Evolutionary conservation across 2,113 vertebrate genomes (phyloP), one percentile per base, ranked within the genome.

Genomic region (Hiodon alosoides): DNA sequence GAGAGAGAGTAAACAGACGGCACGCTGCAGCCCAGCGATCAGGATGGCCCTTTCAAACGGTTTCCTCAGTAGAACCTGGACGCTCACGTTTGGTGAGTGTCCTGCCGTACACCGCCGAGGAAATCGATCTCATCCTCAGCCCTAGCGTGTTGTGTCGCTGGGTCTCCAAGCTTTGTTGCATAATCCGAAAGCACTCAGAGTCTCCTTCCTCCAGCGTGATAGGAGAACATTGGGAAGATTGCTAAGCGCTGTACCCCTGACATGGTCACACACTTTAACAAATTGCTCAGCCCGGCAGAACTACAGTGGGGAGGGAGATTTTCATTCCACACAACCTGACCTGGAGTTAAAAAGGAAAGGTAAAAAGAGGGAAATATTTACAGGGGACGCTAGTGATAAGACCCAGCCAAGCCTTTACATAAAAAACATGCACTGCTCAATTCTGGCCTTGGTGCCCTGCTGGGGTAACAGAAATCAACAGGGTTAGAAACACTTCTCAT

Each of bases 121-220:
- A 90, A 90, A 91, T 90, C 88, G 88, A 90, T 90, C 88, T 88
- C 88, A 86, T 89, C 88, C 87, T 88, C 83, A 86, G 80, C 71
- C 85, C 84, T 47, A 48, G 48, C 8, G 10, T 82, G 79, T 74
- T 81, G 79, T 83, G 81, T 82, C 79, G 81, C 9, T 2, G 53
- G 46, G 53, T 74, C 70, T 69, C 61, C 81, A 79, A 83, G 83
- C 86, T 89, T 89, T 87, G n/a, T 89, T 87, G 88, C 87, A 64
- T 64, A 6, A 13, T 16, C 16, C 5, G n/a, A 7, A 64, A 87
- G 86, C 78, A 80, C 80, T 87, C 81, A 64, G 81, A 83, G 77
- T 83, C 77, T 13, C 75, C 75, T 76, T 76, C 59, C 82, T 80
- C 79, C 74, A 66, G 72, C 59, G 62, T 74, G 84, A 80, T 64